Evolutionary conservation across 2,113 vertebrate species (phyloP).

Genomic region (Amphilophus citrinellus): DNA sequence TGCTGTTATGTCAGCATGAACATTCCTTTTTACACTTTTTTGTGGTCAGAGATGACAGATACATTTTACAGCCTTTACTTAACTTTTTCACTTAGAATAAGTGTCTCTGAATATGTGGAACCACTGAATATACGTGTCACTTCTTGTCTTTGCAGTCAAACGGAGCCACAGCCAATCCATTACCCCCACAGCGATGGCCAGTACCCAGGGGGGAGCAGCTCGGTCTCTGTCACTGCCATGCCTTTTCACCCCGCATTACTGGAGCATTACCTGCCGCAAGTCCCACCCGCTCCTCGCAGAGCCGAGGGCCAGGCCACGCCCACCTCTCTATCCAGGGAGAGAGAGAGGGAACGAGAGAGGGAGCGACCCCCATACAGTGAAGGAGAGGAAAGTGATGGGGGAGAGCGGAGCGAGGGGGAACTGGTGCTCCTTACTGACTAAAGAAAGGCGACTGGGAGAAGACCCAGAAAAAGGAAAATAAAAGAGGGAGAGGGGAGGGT

Average conservation of each 20-base stretch:
- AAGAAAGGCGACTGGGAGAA: slow-evolving; percentile 28
- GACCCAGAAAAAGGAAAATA: background rate
- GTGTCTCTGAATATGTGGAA: background rate
- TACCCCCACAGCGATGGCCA: slow-evolving; percentile 83
- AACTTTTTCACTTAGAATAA: background rate
- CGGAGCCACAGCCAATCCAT: slow-evolving; percentile 86
- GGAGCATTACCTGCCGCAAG: slow-evolving; percentile 89
- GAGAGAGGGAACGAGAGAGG: slow-evolving; percentile 59
- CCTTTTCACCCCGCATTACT: slow-evolving; percentile 85
- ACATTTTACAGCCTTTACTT: background rate
- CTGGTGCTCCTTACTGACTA: slow-evolving; percentile 94
- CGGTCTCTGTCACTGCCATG: slow-evolving; percentile 80
- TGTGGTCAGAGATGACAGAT: too few relatives aligned
- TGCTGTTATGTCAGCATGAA: background rate
- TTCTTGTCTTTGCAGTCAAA: slow-evolving; percentile 79
- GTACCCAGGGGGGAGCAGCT: slow-evolving; percentile 77
- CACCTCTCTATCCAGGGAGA: slow-evolving; percentile 52
- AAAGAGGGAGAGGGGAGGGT: background rate
- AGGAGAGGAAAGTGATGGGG: slow-evolving; percentile 90
- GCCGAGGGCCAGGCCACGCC: slow-evolving; percentile 78
- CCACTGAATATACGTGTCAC: background rate
- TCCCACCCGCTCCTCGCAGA: slow-evolving; percentile 68
- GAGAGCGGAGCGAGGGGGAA: slow-evolving; percentile 93
- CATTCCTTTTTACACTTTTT: background rate
- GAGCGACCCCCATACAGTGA: slow-evolving; percentile 89